Conservation (phyloP, 2,797 vertebrate species). For the Otolemur crassicaudatus region DNA sequence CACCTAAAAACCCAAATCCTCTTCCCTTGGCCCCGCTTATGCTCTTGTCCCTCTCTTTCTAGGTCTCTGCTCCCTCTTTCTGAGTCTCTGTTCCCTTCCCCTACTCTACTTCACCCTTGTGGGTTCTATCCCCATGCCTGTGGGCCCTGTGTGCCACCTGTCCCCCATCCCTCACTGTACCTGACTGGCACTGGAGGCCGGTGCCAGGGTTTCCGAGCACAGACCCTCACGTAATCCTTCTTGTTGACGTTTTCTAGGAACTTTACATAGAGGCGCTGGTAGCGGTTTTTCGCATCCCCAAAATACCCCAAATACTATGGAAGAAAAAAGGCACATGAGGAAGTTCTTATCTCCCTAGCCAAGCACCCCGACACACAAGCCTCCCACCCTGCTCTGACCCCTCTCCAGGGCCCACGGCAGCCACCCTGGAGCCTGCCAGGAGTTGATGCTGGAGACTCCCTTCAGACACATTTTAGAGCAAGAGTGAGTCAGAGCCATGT, state of each 20-base stretch:
- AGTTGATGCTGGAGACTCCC: background rate
- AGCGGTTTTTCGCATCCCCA: constrained; percentile 95
- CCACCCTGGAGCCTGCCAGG: accelerated
- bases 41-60: too few species aligned
- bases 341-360: accelerated
- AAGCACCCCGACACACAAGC: accelerated
- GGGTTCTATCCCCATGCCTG: background rate
- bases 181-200: constrained; percentile 92
- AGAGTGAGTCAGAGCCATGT: background rate
- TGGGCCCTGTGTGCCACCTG: background rate
- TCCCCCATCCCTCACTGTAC: constrained; percentile 78
- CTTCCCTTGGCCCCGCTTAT: background rate
- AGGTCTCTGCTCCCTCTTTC: background rate
- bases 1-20: background rate
- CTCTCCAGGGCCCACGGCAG: accelerated
- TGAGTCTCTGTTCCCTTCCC: background rate
- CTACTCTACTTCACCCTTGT: background rate
- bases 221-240: constrained; percentile 96
- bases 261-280: constrained; percentile 96
- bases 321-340: background rate
- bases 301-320: constrained; percentile 95
- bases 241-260: constrained; percentile 97
- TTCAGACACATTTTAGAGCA: background rate
- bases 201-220: constrained; percentile 95
- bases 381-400: background rate